A percentile compares a stretch with the other conserved stretches of the same genome.
Evolutionary conservation across 1,140 invertebrate genomes (phyloP).

Genomic region (Rhyacophila brunnea): DNA sequence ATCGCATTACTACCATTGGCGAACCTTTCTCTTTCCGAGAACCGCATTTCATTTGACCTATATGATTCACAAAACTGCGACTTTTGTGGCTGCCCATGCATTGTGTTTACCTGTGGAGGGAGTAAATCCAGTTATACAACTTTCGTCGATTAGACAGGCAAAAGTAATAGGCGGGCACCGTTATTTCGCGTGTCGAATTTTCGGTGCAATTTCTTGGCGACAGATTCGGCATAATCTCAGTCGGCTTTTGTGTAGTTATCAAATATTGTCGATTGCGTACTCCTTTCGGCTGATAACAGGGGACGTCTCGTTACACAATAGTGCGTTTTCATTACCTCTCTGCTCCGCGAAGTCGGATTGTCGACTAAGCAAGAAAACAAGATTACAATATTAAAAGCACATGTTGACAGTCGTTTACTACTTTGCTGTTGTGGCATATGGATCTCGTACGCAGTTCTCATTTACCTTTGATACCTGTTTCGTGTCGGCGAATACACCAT

Average conservation of each 20-base stretch:
- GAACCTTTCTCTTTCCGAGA: constrained; percentile 29
- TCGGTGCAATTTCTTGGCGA: not conserved
- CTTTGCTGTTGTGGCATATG: not conserved
- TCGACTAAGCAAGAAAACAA: not conserved
- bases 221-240: too few relatives aligned
- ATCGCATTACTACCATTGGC: not conserved
- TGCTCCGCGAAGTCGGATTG: not conserved
- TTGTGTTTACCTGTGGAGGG: not conserved
- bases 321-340: too few relatives aligned
- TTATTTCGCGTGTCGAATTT: constrained; percentile 16
- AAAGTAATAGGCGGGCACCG: not conserved
- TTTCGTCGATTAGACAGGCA: constrained; percentile 10
- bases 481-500: not conserved
- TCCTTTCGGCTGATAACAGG: not conserved
- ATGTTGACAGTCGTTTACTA: not conserved
- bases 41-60: constrained; percentile 26
- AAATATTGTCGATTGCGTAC: too few relatives aligned
- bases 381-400: not conserved
- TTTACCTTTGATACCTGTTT: not conserved
- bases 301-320: too few relatives aligned
- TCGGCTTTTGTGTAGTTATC: too few relatives aligned
- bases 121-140: constrained; percentile 25
- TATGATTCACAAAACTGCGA: constrained; percentile 20
- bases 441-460: too few relatives aligned
- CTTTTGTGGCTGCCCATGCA: not conserved